Base-by-base conservation (phyloP, 2,113 vertebrate species). In the Hypanus sabinus region DNA sequence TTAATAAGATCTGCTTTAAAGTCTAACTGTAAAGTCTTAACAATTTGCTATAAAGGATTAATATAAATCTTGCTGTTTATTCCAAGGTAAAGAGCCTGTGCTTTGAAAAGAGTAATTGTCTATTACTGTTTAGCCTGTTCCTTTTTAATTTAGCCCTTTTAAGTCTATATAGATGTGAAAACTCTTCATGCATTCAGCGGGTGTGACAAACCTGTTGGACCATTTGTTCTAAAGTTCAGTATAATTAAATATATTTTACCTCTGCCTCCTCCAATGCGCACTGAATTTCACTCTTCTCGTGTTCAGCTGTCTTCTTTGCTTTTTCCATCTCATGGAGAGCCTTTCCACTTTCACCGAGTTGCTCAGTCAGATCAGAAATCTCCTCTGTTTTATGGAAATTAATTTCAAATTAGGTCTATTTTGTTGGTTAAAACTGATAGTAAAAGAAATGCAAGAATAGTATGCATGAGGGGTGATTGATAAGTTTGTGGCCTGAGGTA, bases 311-410 rank as follows among this genome's bases (percentile, higher is more conserved):
- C 95, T 96, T 96, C 95, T 95, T 96, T 94, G 95, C 95, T 88
- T 96, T 96, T 94, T 96, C 96, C 22, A 96, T 76, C 68, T 96
- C 96, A 0, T 96, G 95, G 36, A 95, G 94, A 7, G 68, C 94
- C 94, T 96, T 96, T 75, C 96, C 94, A 1, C 83, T 94, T 80
- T 96, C 96, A 5, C 95, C 96, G 0, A 96, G 94, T 75, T 96
- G 96, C 27, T 96, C 95, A 0, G 95, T 96, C 92, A 96, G 81
- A 77, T 96, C 96, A 16, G 95, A 93, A 57, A 96, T 95, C 94
- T 96, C 96, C 95, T 96, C 96, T 96, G 9, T 20, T 90, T 94
- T 0, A 94, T n/a, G 16, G 5, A 68, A 55, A 90, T 33, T 3
- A 57, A 65, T 33, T 65, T 27, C 14, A 90, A 30, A 36, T 68